Evolutionary conservation across 1,140 invertebrate genomes (phyloP).

Genomic region (Drosophila sucinea): DNA sequence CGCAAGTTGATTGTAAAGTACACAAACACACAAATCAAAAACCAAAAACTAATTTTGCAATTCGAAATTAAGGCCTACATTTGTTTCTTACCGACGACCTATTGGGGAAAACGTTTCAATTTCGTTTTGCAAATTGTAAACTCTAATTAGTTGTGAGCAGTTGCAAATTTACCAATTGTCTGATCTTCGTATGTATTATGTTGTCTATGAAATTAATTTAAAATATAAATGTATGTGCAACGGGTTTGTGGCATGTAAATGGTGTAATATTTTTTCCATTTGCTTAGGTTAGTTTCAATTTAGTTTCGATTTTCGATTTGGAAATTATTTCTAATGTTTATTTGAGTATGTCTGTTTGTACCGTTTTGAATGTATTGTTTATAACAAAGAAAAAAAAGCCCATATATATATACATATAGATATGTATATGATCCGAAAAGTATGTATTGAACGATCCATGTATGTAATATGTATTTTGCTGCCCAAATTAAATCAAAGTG

Average conservation of each 20-base stretch:
- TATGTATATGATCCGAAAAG: conserved; percentile 13
- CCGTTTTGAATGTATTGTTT: not conserved
- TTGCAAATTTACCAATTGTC: conserved; percentile 49
- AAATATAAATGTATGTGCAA: conserved; percentile 43
- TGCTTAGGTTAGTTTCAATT: conserved; percentile 39
- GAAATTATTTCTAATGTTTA: conserved; percentile 42
- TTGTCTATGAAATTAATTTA: conserved; percentile 50
- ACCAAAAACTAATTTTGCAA: conserved; percentile 56
- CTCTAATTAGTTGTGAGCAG: conserved; percentile 33
- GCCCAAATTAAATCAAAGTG: conserved; percentile 66
- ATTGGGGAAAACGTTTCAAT: conserved; percentile 30
- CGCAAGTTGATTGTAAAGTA: conserved; percentile 21
- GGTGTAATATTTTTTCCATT: conserved; percentile 42
- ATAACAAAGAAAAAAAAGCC: conserved; percentile 6
- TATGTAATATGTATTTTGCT: conserved; percentile 70
- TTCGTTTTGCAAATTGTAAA: conserved; percentile 35
- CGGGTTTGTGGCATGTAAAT: conserved; percentile 60
- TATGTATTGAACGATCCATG: conserved; percentile 27
- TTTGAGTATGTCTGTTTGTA: conserved; percentile 23
- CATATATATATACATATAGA: not conserved
- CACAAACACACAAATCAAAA: conserved; percentile 42
- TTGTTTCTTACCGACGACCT: conserved; percentile 12
- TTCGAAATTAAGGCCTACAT: conserved; percentile 28
- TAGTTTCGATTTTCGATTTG: conserved; percentile 32
- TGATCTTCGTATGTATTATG: conserved; percentile 66